phyloP scores from a whole-genome alignment of 2,113 vertebrate genomes.

The Tyrannus savana region DNA sequence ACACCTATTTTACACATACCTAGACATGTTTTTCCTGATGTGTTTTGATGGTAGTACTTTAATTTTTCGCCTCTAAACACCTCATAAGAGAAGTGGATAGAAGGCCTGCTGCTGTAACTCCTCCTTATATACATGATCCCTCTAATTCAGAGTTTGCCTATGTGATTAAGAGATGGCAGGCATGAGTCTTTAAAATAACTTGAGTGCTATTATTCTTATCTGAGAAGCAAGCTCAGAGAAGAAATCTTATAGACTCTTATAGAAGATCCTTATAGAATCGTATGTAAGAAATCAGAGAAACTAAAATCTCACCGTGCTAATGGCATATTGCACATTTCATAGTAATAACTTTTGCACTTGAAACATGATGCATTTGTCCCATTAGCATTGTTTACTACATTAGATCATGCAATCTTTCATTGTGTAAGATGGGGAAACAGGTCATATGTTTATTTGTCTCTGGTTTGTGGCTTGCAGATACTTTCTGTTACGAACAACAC shows the following conservation, averaged over 20 bases:
- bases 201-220: neutral
- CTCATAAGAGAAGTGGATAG: neutral
- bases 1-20: neutral
- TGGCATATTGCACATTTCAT: neutral
- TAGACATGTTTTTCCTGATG: neutral
- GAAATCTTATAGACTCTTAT: neutral
- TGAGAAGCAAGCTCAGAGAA: neutral
- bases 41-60: neutral
- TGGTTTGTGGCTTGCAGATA: constrained; percentile 86
- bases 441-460: constrained; percentile 68
- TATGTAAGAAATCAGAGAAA: neutral
- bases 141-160: neutral
- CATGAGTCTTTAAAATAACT: neutral
- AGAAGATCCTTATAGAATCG: neutral
- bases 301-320: neutral
- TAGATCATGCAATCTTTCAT: neutral
- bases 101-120: neutral
- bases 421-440: neutral
- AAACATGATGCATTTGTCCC: neutral
- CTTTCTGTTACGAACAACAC: constrained; percentile 96
- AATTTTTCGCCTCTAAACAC: neutral
- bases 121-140: neutral
- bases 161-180: neutral
- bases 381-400: neutral
- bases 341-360: neutral